Percentiles rank a stretch among this genome's conserved stretches.
These are phyloP conservation scores for Phrynocephalus vlangalii DNA, from an alignment of 2,797 vertebrate species.

Conservation along the genomic window DNA sequence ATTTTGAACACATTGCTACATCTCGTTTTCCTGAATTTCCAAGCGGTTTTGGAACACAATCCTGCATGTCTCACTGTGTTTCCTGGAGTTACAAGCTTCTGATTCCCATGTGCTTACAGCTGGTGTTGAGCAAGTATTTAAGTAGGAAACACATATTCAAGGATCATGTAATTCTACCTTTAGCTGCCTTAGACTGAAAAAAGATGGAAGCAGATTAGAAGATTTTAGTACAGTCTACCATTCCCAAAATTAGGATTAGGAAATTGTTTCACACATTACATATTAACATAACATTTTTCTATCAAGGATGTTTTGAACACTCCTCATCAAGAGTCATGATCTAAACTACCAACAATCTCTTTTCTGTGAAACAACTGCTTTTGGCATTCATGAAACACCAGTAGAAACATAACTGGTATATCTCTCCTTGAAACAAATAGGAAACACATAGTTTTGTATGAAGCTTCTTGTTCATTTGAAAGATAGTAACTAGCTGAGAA, in stretches of 20 bases:
- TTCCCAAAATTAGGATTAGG: background rate
- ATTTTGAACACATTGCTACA: background rate
- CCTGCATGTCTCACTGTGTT: background rate
- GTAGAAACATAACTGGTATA: background rate
- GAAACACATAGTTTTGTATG: background rate
- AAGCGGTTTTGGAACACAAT: background rate
- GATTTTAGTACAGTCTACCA: background rate
- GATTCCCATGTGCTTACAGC: background rate
- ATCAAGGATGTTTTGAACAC: background rate
- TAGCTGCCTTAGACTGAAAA: background rate
- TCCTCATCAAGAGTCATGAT: background rate
- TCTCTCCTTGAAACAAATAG: background rate
- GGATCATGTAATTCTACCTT: background rate
- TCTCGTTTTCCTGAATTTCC: background rate
- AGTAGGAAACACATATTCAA: background rate
- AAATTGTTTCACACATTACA: background rate
- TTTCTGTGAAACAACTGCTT: background rate
- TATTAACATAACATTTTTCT: background rate
- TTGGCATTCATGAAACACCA: background rate
- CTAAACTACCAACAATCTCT: background rate
- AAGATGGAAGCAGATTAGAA: background rate
- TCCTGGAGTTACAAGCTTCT: background rate
- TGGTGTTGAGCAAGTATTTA: background rate
- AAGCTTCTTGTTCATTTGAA: background rate
- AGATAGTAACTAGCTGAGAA: slow-evolving; percentile 2